These are phyloP conservation scores for Hydriomena furcata DNA, from an alignment of 2,888 invertebrate genomes.

Conservation along the genomic window DNA sequence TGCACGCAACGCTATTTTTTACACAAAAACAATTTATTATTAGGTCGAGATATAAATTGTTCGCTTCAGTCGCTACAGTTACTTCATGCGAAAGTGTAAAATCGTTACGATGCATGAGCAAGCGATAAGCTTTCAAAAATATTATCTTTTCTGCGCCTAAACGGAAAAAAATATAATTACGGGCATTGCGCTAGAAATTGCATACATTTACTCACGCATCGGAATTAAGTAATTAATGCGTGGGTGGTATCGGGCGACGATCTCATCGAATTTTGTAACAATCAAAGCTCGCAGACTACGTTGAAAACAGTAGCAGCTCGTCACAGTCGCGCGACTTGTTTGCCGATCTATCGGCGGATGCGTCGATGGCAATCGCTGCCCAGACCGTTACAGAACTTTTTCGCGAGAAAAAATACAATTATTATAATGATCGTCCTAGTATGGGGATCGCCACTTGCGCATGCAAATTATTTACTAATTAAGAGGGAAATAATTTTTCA, in stretches of 20 bases:
- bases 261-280: conserved; percentile 63
- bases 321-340: conserved; percentile 72
- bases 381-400: conserved; percentile 76
- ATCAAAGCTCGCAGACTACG: conserved; percentile 54
- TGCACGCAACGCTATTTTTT: conserved; percentile 49
- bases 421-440: conserved; percentile 78
- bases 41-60: conserved; percentile 45
- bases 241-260: conserved; percentile 69
- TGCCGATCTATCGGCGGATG: conserved; percentile 79
- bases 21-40: conserved; percentile 44
- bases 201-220: conserved; percentile 74
- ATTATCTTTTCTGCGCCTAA: conserved; percentile 57
- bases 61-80: conserved; percentile 45
- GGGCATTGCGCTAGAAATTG: conserved; percentile 74
- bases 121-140: conserved; percentile 76
- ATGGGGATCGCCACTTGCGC: conserved; percentile 73
- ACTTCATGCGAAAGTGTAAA: conserved; percentile 62
- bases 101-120: conserved; percentile 71
- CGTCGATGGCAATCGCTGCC: conserved; percentile 69
- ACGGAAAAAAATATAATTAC: conserved; percentile 71
- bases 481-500: conserved; percentile 76
- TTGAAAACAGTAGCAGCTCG: conserved; percentile 71
- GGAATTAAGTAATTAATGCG: conserved; percentile 79
- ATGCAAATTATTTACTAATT: conserved; percentile 79
- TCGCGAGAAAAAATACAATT: conserved; percentile 74